phyloP scores from a whole-genome alignment of 2,888 invertebrate genomes.

The Pseudoips prasinana region DNA sequence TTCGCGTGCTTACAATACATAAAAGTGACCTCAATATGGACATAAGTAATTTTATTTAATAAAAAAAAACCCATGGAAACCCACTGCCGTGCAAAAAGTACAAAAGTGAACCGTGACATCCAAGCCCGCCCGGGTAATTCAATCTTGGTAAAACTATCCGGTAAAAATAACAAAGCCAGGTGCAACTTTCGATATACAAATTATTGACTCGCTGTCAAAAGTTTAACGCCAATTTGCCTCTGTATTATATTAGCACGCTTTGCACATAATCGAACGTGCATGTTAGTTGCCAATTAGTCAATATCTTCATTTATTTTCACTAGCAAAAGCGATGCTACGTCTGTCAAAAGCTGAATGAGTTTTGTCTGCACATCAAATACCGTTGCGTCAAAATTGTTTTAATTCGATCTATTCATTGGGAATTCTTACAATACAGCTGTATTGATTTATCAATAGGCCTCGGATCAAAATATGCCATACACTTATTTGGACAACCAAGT shows the following conservation, averaged over 20 bases:
- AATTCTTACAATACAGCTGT: too few species aligned
- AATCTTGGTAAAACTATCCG: conserved; percentile 31
- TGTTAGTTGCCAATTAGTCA: conserved; percentile 49
- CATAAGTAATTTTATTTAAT: neutral
- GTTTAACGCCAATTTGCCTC: conserved; percentile 45
- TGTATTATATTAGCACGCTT: conserved; percentile 37
- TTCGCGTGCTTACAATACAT: conserved; percentile 3
- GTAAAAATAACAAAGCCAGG: conserved; percentile 30
- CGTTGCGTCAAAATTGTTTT: conserved; percentile 28
- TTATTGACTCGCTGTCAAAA: conserved; percentile 42
- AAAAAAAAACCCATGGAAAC: neutral
- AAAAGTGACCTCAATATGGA: neutral
- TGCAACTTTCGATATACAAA: conserved; percentile 41
- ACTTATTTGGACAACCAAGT: too few species aligned
- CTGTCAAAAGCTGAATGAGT: conserved; percentile 35
- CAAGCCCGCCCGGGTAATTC: conserved; percentile 26
- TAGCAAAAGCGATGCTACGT: conserved; percentile 24
- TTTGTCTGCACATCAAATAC: conserved; percentile 35
- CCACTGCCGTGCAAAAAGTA: conserved; percentile 18
- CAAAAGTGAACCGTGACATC: conserved; percentile 25
- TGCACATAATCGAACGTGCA: conserved; percentile 31
- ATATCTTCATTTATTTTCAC: conserved; percentile 40
- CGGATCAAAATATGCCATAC: too few species aligned
- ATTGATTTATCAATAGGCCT: too few species aligned
- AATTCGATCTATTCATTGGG: too few species aligned